Percentiles rank a stretch among this genome's conserved stretches.
Conservation (phyloP, 2,888 invertebrate genomes). For the Halocaridina rubra region DNA sequence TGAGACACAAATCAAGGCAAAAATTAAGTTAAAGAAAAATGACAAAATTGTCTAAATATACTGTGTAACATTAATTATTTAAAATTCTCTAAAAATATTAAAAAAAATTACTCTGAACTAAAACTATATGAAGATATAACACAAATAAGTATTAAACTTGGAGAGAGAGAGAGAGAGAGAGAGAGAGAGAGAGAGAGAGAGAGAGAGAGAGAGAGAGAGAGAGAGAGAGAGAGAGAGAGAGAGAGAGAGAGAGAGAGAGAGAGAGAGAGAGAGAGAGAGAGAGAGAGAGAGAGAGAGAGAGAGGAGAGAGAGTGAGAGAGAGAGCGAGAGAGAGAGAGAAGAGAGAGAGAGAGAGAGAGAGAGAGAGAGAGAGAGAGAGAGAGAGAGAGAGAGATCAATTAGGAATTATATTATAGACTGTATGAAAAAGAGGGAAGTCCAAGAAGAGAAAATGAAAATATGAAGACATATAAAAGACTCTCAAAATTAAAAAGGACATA, state of each 20-base stretch:
- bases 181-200: no score
- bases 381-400: neutral
- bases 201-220: neutral
- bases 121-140: no score
- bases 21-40: no score
- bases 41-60: no score
- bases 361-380: neutral
- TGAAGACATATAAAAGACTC: neutral
- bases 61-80: no score
- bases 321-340: neutral
- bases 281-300: neutral
- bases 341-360: neutral
- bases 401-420: neutral
- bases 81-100: no score
- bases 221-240: constrained; percentile 69
- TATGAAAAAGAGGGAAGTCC: neutral
- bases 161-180: neutral
- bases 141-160: neutral
- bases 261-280: constrained; percentile 10
- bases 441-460: neutral
- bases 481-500: no score
- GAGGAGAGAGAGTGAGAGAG: neutral
- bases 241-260: constrained; percentile 64
- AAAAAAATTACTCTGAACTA: no score
- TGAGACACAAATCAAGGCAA: no score